These are phyloP conservation scores for Teleogryllus oceanicus DNA, from an alignment of 2,888 invertebrate genomes.

Conservation along the genomic window DNA sequence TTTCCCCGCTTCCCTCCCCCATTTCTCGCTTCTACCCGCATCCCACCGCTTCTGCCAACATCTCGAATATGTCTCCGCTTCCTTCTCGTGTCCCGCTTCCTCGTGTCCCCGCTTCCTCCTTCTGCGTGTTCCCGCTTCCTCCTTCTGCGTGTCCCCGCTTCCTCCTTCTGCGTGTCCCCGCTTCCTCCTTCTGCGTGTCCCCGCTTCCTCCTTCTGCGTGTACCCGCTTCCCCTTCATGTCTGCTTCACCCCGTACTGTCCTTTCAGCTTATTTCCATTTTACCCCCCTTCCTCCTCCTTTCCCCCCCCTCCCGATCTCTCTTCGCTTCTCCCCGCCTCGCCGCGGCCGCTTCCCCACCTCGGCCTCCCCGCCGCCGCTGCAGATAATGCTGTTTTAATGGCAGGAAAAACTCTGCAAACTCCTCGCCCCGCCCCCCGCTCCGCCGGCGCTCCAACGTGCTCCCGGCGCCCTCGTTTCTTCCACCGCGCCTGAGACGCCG, in stretches of 20 bases:
- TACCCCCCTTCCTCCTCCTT: rapidly evolving
- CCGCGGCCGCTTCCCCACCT: neutral
- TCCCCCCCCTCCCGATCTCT: neutral
- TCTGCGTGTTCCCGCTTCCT: too few relatives aligned
- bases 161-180: neutral
- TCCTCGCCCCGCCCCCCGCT: neutral
- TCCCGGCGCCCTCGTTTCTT: neutral
- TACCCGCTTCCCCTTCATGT: neutral
- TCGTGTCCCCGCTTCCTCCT: too few relatives aligned
- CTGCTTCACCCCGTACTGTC: neutral
- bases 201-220: neutral
- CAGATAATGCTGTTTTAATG: slow-evolving; percentile 9
- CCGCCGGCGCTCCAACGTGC: neutral
- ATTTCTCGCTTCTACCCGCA: too few relatives aligned
- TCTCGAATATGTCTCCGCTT: too few relatives aligned
- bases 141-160: too few relatives aligned
- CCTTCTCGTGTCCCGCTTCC: too few relatives aligned
- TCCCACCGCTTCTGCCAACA: too few relatives aligned
- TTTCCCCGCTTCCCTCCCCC: too few relatives aligned
- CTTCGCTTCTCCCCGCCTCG: neutral
- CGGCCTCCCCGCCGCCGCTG: neutral
- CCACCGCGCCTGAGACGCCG: neutral
- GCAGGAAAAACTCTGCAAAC: slow-evolving; percentile 6
- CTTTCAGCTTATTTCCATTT: too few relatives aligned
- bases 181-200: neutral